These are phyloP conservation scores for Merodon equestris DNA, from an alignment of 2,888 invertebrate genomes.

Conservation along the genomic window DNA sequence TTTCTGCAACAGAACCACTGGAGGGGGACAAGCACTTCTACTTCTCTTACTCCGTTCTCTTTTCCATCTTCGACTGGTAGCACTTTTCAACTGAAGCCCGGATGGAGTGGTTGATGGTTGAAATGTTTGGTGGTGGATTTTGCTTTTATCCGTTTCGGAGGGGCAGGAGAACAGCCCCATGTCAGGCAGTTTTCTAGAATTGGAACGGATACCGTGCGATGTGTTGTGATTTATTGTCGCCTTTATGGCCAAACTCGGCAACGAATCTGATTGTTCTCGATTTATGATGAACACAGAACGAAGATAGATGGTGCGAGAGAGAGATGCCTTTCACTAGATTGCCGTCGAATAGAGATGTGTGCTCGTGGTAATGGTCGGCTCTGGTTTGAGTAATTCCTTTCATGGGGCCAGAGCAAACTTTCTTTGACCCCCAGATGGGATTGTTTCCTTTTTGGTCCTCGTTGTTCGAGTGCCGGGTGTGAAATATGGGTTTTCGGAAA, in stretches of 20 bases:
- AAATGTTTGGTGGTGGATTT: slow-evolving; percentile 13
- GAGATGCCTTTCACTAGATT: slow-evolving; percentile 64
- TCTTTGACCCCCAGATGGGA: slow-evolving; percentile 49
- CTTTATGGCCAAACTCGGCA: slow-evolving; percentile 55
- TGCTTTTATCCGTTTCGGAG: not conserved
- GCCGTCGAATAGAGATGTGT: slow-evolving; percentile 45
- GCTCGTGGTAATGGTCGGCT: slow-evolving; percentile 15
- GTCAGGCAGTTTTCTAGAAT: slow-evolving; percentile 32
- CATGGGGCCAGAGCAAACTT: slow-evolving; percentile 39
- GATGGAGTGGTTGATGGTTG: slow-evolving; percentile 17
- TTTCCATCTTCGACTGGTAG: slow-evolving; percentile 15
- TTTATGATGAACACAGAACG: slow-evolving; percentile 45
- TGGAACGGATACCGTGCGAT: slow-evolving; percentile 37
- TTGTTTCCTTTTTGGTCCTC: slow-evolving; percentile 16
- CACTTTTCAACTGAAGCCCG: slow-evolving; percentile 10
- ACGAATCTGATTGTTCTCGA: slow-evolving; percentile 59
- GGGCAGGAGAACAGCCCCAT: not conserved
- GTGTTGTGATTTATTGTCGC: slow-evolving; percentile 50
- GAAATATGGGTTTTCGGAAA: slow-evolving; percentile 19
- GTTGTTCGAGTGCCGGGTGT: slow-evolving; percentile 29
- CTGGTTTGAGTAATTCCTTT: slow-evolving; percentile 47
- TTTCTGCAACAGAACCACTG: slow-evolving; percentile 46
- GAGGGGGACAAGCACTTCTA: slow-evolving; percentile 37
- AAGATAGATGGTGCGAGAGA: slow-evolving; percentile 4
- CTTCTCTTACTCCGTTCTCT: not conserved